Conservation (phyloP, 2,797 vertebrate genomes). For the Myotis myotis region DNA sequence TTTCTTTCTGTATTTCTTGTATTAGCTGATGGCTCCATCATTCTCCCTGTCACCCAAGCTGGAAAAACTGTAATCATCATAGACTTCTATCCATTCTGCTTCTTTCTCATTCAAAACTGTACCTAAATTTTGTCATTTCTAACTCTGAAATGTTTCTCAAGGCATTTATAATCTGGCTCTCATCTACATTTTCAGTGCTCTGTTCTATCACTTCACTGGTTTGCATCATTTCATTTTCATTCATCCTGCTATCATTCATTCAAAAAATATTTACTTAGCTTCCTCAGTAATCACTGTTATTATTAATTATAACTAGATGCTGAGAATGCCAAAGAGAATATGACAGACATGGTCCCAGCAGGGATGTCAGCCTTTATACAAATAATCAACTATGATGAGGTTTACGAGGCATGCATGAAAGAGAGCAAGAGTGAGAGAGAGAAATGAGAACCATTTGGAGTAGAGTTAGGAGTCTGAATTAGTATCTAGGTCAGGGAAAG, state of each 20-base stretch:
- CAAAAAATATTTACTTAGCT: conserved; percentile 4
- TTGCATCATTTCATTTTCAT: conserved; percentile 35
- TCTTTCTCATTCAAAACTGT: conserved; percentile 7
- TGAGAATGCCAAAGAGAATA: background rate
- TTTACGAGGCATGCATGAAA: background rate
- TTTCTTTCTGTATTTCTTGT: conserved; percentile 22
- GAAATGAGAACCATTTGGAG: background rate
- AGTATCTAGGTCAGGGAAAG: background rate
- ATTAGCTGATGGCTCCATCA: background rate
- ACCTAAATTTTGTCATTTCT: background rate
- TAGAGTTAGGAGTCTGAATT: background rate
- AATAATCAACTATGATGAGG: conserved; percentile 11
- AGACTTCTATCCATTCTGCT: background rate
- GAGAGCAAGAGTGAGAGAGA: background rate
- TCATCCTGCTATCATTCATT: conserved; percentile 13
- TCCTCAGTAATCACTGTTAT: background rate
- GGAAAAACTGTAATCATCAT: background rate
- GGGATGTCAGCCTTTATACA: conserved; percentile 8
- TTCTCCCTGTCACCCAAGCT: background rate
- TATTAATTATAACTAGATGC: conserved; percentile 43
- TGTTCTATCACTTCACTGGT: background rate
- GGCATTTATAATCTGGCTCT: background rate
- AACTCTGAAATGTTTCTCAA: conserved; percentile 5
- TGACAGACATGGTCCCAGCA: conserved; percentile 34
- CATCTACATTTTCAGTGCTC: background rate